Conservation (phyloP, 2,113 vertebrate genomes). For the Alectura lathami region DNA sequence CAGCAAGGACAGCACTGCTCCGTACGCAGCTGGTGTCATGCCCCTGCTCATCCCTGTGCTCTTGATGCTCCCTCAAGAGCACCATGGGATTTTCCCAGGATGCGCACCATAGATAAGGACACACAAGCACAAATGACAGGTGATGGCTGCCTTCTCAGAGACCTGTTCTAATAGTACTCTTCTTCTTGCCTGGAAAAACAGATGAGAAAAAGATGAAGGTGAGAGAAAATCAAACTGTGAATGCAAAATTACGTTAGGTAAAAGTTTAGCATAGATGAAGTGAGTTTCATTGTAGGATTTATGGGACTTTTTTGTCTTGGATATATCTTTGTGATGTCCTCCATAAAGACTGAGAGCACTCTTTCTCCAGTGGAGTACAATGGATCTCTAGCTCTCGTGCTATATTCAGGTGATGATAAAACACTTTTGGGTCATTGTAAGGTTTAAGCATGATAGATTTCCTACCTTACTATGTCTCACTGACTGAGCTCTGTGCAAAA, state of each 20-base stretch:
- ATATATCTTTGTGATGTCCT: background rate
- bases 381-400: background rate
- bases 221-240: background rate
- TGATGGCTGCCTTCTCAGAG: background rate
- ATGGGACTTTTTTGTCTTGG: background rate
- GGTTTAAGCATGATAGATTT: background rate
- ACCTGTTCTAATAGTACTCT: background rate
- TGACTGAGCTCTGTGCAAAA: background rate
- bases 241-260: constrained; percentile 2
- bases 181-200: background rate
- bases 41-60: background rate
- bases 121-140: background rate
- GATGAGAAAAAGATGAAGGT: background rate
- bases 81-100: background rate
- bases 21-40: background rate
- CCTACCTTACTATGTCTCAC: background rate
- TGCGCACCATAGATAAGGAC: background rate
- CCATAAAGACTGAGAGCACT: background rate
- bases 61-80: background rate
- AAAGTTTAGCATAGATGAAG: background rate
- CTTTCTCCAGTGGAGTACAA: background rate
- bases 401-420: background rate
- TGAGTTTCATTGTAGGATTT: background rate
- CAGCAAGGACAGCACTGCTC: background rate
- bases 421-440: background rate